A percentile compares a stretch with the other conserved stretches of the same genome.
Evolutionary conservation across 2,888 invertebrate species (phyloP).

Genomic region (Eupithecia subumbrata): DNA sequence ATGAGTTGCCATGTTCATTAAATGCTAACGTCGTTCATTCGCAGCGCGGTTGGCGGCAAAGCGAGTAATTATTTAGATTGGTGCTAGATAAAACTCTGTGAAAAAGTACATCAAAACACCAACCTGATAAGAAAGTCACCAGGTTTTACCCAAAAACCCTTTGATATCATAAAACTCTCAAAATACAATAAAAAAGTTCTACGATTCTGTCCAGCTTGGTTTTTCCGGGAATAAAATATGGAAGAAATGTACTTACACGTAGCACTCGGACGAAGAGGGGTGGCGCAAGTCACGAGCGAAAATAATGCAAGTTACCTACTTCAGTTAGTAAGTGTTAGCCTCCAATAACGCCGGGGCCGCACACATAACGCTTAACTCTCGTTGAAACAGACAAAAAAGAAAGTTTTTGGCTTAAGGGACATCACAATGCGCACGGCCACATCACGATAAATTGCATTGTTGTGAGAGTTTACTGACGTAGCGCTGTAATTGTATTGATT

Average conservation of each 20-base stretch:
- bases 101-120: background rate
- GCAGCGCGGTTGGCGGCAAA: too few species aligned
- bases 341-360: background rate
- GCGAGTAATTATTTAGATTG: background rate
- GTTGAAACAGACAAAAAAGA: background rate
- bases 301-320: background rate
- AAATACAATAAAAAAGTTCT: slow-evolving; percentile 2
- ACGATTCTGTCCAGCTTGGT: slow-evolving; percentile 18
- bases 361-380: background rate
- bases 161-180: slow-evolving; percentile 13
- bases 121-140: background rate
- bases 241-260: slow-evolving; percentile 15
- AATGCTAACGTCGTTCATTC: too few species aligned
- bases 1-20: background rate
- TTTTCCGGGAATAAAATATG: slow-evolving; percentile 25
- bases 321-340: background rate
- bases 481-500: too few species aligned
- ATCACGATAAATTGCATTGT: background rate
- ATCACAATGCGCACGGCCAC: too few species aligned
- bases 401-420: background rate
- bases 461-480: too few species aligned
- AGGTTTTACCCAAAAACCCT: background rate
- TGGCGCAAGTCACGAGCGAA: slow-evolving; percentile 13
- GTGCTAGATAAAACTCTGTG: background rate
- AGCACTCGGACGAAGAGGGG: slow-evolving; percentile 13